Base-by-base conservation (phyloP, 1,140 invertebrate genomes). In the Drosophila ironensis region DNA sequence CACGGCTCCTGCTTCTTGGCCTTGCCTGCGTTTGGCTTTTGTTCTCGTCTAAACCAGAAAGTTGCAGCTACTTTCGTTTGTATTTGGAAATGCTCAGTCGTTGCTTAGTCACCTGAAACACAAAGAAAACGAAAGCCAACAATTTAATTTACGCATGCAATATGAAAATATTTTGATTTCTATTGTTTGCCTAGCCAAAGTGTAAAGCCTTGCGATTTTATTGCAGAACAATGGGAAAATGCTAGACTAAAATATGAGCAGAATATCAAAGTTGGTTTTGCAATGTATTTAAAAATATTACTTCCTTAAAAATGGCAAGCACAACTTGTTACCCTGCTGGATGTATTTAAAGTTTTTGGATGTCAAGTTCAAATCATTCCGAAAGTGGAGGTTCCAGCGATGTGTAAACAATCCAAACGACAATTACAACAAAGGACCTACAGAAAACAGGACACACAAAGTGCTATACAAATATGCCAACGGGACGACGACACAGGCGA, bases 121-220 rank as follows among this genome's bases (percentile, higher is more conserved):
- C 16, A 71, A 22, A 20, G 37, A 46, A 52, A 38, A 30, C 33
- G 54, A 75, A 74, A 69, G 30, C 50, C 37, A 41, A 25, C 44
- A 52, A 35, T 63, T 71, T 75, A 61, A 60, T 69, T 75, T 69
- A 47, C 60, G 61, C 53, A 56, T 69, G 35, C 40, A 63, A 56
- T 56, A 35, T 44, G 27, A 46, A 71, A 51, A 67, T 70, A 19
- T 51, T 70, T 59, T 59, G 12, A 3, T 40, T 35, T 35, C 44
- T 37, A 46, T 67, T 53, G 27, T 52, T 44, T 37, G 16, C 35
- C 37, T 27, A 27, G 9, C 22, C n/a, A 35, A 46, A 33, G 33
- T 41, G 46, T 33, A 45, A 71, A 47, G 51, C 19, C 25, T 9
- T 27, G 20, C 9, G 17, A 42, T 42, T 68, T 30, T 20, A 42